A percentile compares a stretch with the other conserved stretches of the same genome.
phyloP scores from a whole-genome alignment of 2,113 vertebrate species.

The Taxidea taxus region DNA sequence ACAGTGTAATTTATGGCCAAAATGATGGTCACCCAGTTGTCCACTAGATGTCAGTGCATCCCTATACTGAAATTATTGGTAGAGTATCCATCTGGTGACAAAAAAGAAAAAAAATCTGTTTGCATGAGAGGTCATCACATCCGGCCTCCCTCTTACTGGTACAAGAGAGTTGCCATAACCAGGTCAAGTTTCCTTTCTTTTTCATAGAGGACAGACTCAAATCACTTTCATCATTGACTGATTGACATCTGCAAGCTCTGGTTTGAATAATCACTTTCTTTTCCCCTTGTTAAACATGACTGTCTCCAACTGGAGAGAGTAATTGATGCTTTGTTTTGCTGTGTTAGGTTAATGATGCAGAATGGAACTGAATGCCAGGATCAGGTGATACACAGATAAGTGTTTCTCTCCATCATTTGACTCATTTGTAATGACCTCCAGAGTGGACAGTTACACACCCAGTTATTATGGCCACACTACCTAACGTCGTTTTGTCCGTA shows the following conservation, averaged over 20 bases:
- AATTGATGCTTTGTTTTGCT: slow-evolving; percentile 43
- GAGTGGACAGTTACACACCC: not conserved
- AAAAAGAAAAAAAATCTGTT: slow-evolving; percentile 41
- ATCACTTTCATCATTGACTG: not conserved
- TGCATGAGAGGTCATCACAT: not conserved
- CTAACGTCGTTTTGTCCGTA: not conserved
- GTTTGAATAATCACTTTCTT: slow-evolving; percentile 7
- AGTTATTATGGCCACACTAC: not conserved
- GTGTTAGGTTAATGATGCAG: not conserved
- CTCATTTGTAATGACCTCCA: not conserved
- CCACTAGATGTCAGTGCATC: slow-evolving; percentile 82
- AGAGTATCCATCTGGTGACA: slow-evolving; percentile 75
- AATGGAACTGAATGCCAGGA: not conserved
- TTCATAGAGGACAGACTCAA: not conserved
- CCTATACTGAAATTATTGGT: not conserved
- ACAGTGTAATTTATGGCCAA: not conserved
- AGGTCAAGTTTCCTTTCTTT: not conserved
- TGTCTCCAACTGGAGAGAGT: not conserved
- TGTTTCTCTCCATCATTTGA: not conserved
- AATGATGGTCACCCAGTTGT: not conserved
- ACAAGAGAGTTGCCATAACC: not conserved
- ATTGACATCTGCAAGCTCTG: not conserved
- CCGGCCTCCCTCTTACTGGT: not conserved
- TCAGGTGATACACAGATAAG: not conserved
- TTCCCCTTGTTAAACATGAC: not conserved